Evolutionary conservation across 2,888 invertebrate species (phyloP), one percentile per base, ranked within the genome.

Genomic region (Dolichopus griseipennis): DNA sequence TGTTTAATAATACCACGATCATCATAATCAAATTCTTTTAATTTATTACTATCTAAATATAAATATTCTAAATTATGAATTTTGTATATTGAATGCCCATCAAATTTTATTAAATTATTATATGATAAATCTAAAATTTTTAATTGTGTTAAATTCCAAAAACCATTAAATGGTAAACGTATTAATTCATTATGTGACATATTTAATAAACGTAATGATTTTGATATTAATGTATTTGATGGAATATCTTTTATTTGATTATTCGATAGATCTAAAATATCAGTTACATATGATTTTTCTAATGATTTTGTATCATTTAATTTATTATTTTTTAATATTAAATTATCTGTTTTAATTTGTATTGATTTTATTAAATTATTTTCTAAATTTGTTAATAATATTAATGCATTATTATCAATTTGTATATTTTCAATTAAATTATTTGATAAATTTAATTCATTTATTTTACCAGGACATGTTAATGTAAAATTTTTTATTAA

Each of bases 141-240:
- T 52, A 52, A 52, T 52, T 52, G 52, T 52, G 52, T 52, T 52
- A 52, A 18, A 52, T 52, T 12, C 52, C 52, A 52, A 52, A 52
- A 52, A 18, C 52, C 52, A 52, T 52, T 52, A 52, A 18, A 52
- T 52, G 52, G 18, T 52, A 52, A 52, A 12, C 6, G 9, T 52
- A 18, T 18, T n/a, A 52, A 52, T 52, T 52, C 6, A 52, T 52
- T 52, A 52, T 52, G 15, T 52, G 52, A 52, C 18, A 52, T 52
- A 52, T 52, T 52, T n/a, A 52, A 52, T 12, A 52, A 12, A 12
- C 15, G 9, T 52, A 52, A 52, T 52, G 52, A 12, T 52, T 52
- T 52, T 52, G 52, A 52, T 52, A 52, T n/a, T 52, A 52, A 52
- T 18, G 52, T 52, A 52, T 52, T 52, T 52, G 52, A 18, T 18